These are phyloP conservation scores for Nycteola revayana DNA, from an alignment of 2,888 invertebrate genomes.

Conservation along the genomic window DNA sequence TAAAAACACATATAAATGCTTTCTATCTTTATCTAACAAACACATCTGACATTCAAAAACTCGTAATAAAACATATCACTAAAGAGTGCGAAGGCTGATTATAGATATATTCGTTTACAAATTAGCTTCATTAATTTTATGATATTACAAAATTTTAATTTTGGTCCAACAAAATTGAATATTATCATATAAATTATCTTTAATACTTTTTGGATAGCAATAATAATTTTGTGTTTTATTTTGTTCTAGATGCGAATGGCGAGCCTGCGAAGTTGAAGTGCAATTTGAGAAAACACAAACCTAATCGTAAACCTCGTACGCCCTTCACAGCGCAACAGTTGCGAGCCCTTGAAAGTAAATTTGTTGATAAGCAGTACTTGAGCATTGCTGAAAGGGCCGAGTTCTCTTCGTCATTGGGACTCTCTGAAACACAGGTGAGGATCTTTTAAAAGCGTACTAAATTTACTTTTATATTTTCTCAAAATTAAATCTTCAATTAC, in stretches of 20 bases:
- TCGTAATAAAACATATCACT: slow-evolving; percentile 11
- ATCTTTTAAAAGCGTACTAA: no score
- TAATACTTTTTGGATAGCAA: not conserved
- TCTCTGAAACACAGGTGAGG: slow-evolving; percentile 80
- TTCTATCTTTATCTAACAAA: slow-evolving; percentile 19
- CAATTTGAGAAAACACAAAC: slow-evolving; percentile 97
- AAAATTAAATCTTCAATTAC: no score
- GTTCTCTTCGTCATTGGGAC: slow-evolving; percentile 95
- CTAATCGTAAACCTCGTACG: slow-evolving; percentile 98
- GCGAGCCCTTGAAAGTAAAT: slow-evolving; percentile 96
- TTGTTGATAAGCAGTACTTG: slow-evolving; percentile 97
- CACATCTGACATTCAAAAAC: slow-evolving; percentile 16
- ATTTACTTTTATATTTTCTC: no score
- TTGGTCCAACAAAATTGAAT: not conserved
- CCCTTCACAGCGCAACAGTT: slow-evolving; percentile 99
- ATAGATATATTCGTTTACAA: slow-evolving; percentile 24
- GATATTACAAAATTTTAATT: slow-evolving; percentile 5
- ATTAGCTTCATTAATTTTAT: slow-evolving; percentile 27
- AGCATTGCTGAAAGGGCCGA: slow-evolving; percentile 99
- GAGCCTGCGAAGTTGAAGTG: slow-evolving; percentile 94
- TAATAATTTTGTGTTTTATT: slow-evolving; percentile 3
- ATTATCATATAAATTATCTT: not conserved
- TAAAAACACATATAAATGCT: slow-evolving; percentile 1
- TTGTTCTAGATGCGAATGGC: slow-evolving; percentile 84
- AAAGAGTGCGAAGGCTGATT: slow-evolving; percentile 24